Conservation (phyloP, 2,113 vertebrate species). For the Speoplatyrhinus poulsoni region DNA sequence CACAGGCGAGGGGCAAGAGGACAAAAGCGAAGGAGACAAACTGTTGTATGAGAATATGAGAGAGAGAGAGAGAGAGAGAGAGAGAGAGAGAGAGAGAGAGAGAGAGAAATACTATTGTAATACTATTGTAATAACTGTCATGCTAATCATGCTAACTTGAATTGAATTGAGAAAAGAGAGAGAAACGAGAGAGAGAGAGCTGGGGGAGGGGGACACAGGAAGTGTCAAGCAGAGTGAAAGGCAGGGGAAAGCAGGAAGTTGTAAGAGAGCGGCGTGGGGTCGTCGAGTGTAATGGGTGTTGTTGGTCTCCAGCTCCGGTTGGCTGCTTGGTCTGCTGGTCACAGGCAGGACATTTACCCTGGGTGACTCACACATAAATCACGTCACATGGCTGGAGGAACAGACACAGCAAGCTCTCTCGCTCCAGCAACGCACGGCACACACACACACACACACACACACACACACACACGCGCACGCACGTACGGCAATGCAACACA, state of each 20-base stretch:
- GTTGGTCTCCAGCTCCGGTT: slow-evolving; percentile 35
- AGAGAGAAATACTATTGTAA: neutral
- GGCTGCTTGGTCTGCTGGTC: slow-evolving; percentile 63
- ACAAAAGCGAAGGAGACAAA: neutral
- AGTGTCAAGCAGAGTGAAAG: neutral
- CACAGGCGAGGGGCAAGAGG: neutral
- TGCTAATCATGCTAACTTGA: too few relatives aligned
- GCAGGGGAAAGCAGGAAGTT: slow-evolving; percentile 10
- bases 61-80: slow-evolving; percentile 3
- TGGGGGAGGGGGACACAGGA: slow-evolving; percentile 17
- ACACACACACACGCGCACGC: slow-evolving; percentile 17
- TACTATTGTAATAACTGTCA: too few relatives aligned
- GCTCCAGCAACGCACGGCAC: slow-evolving; percentile 20
- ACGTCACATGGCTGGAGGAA: slow-evolving; percentile 63
- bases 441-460: slow-evolving; percentile 9
- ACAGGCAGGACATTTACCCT: slow-evolving; percentile 69
- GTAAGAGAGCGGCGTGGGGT: slow-evolving; percentile 5
- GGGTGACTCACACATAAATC: slow-evolving; percentile 71
- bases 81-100: neutral
- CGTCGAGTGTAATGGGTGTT: slow-evolving; percentile 56
- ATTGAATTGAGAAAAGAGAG: too few relatives aligned
- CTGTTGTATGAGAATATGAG: neutral
- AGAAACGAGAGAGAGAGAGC: slow-evolving; percentile 6
- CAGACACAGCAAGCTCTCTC: slow-evolving; percentile 59
- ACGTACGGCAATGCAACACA: neutral